Evolutionary conservation across 2,113 vertebrate genomes (phyloP).

Genomic region (Mirounga angustirostris): DNA sequence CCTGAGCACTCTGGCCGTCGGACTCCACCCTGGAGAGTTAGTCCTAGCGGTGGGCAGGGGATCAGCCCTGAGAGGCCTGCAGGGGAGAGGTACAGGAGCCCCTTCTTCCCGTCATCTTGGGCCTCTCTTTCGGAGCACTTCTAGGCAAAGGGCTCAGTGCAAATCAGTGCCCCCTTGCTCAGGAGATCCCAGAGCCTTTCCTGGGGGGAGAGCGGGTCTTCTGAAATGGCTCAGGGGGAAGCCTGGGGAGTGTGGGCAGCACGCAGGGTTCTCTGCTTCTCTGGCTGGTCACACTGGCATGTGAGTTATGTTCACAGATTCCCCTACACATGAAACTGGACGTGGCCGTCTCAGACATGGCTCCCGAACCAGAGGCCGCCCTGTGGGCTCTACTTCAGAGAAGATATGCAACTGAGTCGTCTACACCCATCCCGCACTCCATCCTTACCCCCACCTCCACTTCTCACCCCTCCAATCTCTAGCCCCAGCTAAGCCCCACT

Average conservation of each 20-base stretch:
- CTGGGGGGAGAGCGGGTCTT: not conserved
- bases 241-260: not conserved
- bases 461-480: not conserved
- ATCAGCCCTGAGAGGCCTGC: accelerated
- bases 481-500: not conserved
- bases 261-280: not conserved
- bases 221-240: not conserved
- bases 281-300: accelerated
- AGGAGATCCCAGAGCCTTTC: not conserved
- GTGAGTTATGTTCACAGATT: not conserved
- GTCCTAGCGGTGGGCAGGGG: no score
- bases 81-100: not conserved
- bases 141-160: not conserved
- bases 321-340: not conserved
- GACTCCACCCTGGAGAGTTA: not conserved
- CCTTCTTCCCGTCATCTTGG: not conserved
- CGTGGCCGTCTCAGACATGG: not conserved
- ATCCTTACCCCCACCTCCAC: accelerated
- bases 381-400: not conserved
- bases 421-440: no score
- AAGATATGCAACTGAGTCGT: not conserved
- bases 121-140: not conserved
- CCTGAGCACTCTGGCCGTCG: accelerated
- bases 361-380: not conserved
- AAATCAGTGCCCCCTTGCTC: not conserved